Evolutionary conservation across 2,888 invertebrate genomes (phyloP).

Genomic region (Marronus borbonicus): DNA sequence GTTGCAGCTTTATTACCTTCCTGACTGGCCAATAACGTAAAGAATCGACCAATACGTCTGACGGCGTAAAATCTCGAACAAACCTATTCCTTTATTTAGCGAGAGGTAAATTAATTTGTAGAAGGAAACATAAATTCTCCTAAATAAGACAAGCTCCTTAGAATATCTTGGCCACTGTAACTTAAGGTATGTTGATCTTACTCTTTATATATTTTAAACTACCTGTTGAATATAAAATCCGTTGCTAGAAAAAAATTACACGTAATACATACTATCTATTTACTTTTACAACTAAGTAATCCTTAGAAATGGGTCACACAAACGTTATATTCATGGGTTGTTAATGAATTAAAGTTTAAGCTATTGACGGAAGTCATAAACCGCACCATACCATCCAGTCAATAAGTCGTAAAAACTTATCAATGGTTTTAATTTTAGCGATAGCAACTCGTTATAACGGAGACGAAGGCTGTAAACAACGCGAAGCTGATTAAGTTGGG

Average conservation of each 20-base stretch:
- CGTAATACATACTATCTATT: background rate
- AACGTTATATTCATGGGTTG: constrained; percentile 11
- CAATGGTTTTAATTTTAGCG: constrained; percentile 4
- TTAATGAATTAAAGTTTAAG: constrained; percentile 31
- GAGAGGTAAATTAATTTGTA: no score
- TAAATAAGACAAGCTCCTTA: constrained; percentile 1
- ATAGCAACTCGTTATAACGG: background rate
- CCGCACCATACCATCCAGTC: background rate
- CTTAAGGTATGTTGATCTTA: background rate
- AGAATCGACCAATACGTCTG: no score
- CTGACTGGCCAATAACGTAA: no score
- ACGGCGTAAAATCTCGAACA: no score
- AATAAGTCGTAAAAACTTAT: background rate
- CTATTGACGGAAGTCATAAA: constrained; percentile 9
- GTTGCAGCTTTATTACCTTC: no score
- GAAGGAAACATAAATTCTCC: constrained; percentile 4
- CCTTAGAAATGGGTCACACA: background rate
- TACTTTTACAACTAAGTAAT: constrained; percentile 12
- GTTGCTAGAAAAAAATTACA: background rate
- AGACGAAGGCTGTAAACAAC: no score
- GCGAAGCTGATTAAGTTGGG: no score
- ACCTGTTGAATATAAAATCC: constrained; percentile 16
- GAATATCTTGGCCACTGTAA: background rate
- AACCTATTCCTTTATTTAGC: no score
- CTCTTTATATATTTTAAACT: background rate